phyloP scores from a whole-genome alignment of 2,797 vertebrate species.

The Meda fulgida region DNA sequence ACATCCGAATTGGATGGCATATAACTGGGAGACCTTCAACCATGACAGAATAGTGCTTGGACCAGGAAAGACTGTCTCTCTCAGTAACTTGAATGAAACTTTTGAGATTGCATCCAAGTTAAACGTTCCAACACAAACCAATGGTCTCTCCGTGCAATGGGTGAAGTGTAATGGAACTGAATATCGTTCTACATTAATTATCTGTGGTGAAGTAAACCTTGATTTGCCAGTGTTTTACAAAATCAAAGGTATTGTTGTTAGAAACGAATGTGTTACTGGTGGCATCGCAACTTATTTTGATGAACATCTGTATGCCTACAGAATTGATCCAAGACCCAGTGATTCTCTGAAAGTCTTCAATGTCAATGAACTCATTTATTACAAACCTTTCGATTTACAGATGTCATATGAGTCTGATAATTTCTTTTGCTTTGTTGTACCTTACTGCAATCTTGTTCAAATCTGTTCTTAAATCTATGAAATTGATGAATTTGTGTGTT shows the following conservation, averaged over 20 bases:
- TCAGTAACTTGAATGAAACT: constrained; percentile 5
- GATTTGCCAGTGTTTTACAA: constrained; percentile 15
- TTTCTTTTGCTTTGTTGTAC: neutral
- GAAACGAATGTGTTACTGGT: constrained; percentile 4
- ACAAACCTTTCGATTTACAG: neutral
- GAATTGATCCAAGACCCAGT: too few species aligned
- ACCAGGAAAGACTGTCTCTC: constrained; percentile 3
- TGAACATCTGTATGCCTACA: too few species aligned
- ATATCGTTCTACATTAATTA: neutral
- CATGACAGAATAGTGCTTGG: constrained; percentile 19
- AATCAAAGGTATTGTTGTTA: constrained; percentile 8
- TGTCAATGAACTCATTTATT: neutral
- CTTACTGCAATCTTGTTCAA: neutral
- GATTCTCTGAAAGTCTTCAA: neutral
- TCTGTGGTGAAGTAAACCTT: constrained; percentile 35
- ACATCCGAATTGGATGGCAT: neutral
- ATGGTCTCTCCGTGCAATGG: constrained; percentile 18
- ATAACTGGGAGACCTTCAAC: neutral
- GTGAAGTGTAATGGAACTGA: constrained; percentile 31
- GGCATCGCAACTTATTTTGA: neutral
- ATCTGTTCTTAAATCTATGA: neutral
- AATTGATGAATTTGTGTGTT: neutral
- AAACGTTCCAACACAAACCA: constrained; percentile 2
- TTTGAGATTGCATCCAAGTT: constrained; percentile 11
- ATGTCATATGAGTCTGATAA: neutral